A percentile compares a stretch with the other conserved stretches of the same genome.
These are phyloP conservation scores for Meloe dianella DNA, from an alignment of 2,888 invertebrate genomes.

Conservation along the genomic window DNA sequence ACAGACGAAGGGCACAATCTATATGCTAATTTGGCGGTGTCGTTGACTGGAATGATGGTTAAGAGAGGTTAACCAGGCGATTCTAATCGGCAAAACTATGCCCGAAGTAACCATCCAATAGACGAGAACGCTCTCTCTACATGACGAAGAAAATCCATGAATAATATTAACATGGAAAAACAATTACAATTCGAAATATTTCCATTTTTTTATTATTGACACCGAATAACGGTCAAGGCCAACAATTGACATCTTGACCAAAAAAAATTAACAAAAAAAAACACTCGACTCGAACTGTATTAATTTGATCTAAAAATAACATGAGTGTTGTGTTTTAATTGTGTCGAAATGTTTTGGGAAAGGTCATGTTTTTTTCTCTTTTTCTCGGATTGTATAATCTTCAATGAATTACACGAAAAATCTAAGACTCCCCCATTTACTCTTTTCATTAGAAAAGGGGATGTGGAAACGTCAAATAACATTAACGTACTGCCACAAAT, in stretches of 20 bases:
- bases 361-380: neutral
- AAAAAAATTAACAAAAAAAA: neutral
- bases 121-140: neutral
- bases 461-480: conserved; percentile 32
- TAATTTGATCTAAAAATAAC: conserved; percentile 5
- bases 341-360: neutral
- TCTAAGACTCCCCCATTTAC: neutral
- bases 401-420: neutral
- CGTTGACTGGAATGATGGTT: conserved; percentile 49
- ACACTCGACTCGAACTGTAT: neutral
- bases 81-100: conserved; percentile 50
- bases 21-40: conserved; percentile 58
- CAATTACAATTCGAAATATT: neutral
- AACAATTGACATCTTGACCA: neutral
- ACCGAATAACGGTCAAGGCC: neutral
- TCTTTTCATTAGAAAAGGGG: neutral
- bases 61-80: conserved; percentile 57
- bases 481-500: conserved; percentile 38
- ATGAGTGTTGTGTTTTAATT: neutral
- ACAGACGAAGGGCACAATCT: conserved; percentile 57
- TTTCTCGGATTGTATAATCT: neutral
- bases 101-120: conserved; percentile 23
- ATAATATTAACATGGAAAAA: neutral
- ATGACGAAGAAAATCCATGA: neutral
- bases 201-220: neutral